A percentile compares a stretch with the other conserved stretches of the same genome.
Conservation (phyloP, 2,797 vertebrate species). For the Pagetopsis macropterus region DNA sequence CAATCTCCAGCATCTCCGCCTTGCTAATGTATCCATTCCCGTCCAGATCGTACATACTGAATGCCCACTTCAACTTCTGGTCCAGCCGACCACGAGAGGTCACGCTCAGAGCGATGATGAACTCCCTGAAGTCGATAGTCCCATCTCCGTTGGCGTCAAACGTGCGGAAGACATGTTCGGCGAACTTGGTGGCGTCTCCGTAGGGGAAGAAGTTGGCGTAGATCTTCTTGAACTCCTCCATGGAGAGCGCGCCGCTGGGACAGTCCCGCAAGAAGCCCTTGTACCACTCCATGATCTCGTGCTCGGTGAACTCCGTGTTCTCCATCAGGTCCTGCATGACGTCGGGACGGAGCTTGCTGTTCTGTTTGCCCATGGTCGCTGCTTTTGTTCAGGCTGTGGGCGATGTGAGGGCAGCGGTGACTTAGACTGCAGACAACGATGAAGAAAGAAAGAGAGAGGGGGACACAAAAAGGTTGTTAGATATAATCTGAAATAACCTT, state of each 20-base stretch:
- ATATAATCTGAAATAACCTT: slow-evolving; percentile 14
- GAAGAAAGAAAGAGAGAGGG: slow-evolving; percentile 19
- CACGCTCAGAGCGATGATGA: slow-evolving; percentile 97
- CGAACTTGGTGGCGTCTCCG: slow-evolving; percentile 98
- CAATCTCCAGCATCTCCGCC: slow-evolving; percentile 98
- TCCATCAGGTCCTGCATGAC: slow-evolving; percentile 99
- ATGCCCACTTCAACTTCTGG: slow-evolving; percentile 99
- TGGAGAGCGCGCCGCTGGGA: slow-evolving; percentile 94
- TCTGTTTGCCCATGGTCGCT: slow-evolving; percentile 95
- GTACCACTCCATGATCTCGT: slow-evolving; percentile 99
- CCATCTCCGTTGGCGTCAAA: slow-evolving; percentile 96
- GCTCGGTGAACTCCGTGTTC: slow-evolving; percentile 98
- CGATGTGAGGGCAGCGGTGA: slow-evolving; percentile 34
- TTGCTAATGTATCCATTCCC: slow-evolving; percentile 99
- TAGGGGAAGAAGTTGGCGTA: slow-evolving; percentile 99
- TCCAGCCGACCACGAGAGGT: slow-evolving; percentile 96
- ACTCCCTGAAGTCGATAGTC: slow-evolving; percentile 99
- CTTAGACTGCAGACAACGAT: slow-evolving; percentile 41
- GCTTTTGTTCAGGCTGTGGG: slow-evolving; percentile 63
- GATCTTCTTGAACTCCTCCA: slow-evolving; percentile 99
- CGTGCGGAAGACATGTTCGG: slow-evolving; percentile 97
- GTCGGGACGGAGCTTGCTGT: slow-evolving; percentile 98
- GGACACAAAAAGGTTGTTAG: slow-evolving; percentile 20
- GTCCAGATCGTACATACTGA: slow-evolving; percentile 95
- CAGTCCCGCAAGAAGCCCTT: slow-evolving; percentile 99